Conservation (phyloP, 2,888 invertebrate species). For the Melieria crassipennis region DNA sequence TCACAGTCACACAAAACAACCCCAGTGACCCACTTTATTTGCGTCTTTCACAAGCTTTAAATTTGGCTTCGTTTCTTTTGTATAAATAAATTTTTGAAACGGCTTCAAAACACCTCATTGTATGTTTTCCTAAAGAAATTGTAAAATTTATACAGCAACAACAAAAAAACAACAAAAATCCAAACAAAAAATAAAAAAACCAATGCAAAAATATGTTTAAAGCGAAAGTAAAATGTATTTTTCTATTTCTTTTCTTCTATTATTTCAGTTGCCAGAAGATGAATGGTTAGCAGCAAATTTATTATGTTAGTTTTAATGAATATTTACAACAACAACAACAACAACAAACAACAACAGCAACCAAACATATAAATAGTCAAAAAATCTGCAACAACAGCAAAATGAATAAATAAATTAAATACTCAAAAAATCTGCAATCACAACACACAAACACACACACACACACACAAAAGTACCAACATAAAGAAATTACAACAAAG, state of each 20-base stretch:
- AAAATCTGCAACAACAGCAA: slow-evolving; percentile 31
- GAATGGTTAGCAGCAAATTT: slow-evolving; percentile 90
- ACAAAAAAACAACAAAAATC: not conserved
- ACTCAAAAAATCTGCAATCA: slow-evolving; percentile 21
- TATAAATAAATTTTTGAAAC: slow-evolving; percentile 1
- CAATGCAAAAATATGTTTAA: not conserved
- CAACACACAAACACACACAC: slow-evolving; percentile 42
- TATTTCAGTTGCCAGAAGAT: slow-evolving; percentile 83
- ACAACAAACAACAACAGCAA: slow-evolving; percentile 25
- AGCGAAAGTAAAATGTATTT: too few relatives aligned
- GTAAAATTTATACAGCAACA: too few relatives aligned
- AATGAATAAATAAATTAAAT: slow-evolving; percentile 21
- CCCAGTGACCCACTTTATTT: too few relatives aligned
- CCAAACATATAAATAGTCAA: slow-evolving; percentile 27
- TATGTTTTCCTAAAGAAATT: not conserved
- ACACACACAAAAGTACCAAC: slow-evolving; percentile 16
- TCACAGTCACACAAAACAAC: too few relatives aligned
- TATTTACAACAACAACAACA: slow-evolving; percentile 13
- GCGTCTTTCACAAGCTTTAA: not conserved
- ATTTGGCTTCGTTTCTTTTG: slow-evolving; percentile 9
- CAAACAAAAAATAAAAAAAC: slow-evolving; percentile 22
- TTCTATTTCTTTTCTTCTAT: slow-evolving; percentile 46
- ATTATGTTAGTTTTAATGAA: slow-evolving; percentile 73
- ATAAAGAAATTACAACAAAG: not conserved
- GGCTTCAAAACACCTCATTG: too few relatives aligned